Conservation (phyloP, 2,888 invertebrate genomes). For the Salticus scenicus region DNA sequence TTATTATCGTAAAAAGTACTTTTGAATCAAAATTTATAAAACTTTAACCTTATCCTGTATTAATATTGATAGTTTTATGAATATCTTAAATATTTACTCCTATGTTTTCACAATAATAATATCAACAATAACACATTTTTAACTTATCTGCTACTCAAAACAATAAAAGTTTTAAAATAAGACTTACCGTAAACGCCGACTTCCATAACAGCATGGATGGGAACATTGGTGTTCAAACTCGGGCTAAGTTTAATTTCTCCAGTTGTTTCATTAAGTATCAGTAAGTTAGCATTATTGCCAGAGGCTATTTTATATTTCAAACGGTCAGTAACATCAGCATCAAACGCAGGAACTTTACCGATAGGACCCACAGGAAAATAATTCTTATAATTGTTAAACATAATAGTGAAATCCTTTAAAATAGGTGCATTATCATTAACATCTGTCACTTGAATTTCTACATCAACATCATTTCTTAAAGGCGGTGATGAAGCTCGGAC, state of each 20-base stretch:
- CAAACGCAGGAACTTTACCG: constrained; percentile 92
- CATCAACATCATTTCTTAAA: constrained; percentile 89
- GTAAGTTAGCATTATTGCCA: constrained; percentile 93
- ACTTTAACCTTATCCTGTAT: no score
- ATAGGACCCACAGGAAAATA: constrained; percentile 94
- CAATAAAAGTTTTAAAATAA: no score
- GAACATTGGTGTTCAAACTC: constrained; percentile 95
- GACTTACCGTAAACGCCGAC: constrained; percentile 87
- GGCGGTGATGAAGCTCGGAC: constrained; percentile 94
- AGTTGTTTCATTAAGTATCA: constrained; percentile 87
- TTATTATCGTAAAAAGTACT: no score
- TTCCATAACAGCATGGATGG: constrained; percentile 93
- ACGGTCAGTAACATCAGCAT: constrained; percentile 94
- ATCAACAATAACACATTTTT: no score
- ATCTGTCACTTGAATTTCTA: constrained; percentile 92
- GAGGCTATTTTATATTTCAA: constrained; percentile 88
- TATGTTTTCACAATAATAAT: no score
- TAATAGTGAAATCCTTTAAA: constrained; percentile 91
- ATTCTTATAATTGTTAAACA: constrained; percentile 96
- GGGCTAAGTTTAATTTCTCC: constrained; percentile 92
- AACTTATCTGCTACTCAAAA: no score
- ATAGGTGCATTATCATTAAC: constrained; percentile 92
- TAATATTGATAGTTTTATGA: no score
- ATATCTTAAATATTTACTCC: no score
- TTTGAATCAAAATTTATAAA: no score